Evolutionary conservation across 2,888 invertebrate species (phyloP).

Genomic region (Lysandra coridon): DNA sequence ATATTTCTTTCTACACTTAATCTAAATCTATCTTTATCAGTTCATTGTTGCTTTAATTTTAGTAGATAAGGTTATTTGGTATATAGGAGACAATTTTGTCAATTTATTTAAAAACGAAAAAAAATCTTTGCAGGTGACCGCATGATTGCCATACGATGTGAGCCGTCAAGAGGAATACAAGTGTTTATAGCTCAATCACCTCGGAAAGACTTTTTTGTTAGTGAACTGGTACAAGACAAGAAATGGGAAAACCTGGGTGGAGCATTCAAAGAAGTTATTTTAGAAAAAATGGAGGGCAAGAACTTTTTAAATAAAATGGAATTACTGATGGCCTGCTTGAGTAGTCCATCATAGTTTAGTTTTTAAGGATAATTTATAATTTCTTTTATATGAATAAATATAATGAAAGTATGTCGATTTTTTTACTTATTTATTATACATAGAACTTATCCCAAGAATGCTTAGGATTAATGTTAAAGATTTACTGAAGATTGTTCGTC

Average conservation of each 20-base stretch:
- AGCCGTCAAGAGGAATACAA: conserved; percentile 93
- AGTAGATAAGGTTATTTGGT: not conserved
- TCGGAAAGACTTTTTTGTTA: conserved; percentile 92
- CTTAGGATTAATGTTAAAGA: conserved; percentile 78
- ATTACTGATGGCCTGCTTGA: conserved; percentile 93
- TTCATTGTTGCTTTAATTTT: not conserved
- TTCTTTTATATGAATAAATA: conserved; percentile 42
- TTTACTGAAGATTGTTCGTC: conserved; percentile 79
- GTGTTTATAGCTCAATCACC: conserved; percentile 95
- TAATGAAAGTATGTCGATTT: conserved; percentile 49
- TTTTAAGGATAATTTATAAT: conserved; percentile 39
- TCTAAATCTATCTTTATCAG: not conserved
- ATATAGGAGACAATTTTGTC: not conserved
- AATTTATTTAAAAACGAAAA: not conserved
- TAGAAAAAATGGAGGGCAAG: conserved; percentile 97
- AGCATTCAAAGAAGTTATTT: conserved; percentile 91
- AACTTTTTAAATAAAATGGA: conserved; percentile 98
- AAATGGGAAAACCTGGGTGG: conserved; percentile 98
- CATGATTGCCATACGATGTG: conserved; percentile 94
- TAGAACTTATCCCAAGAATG: conserved; percentile 71
- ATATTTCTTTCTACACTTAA: conserved; percentile 22
- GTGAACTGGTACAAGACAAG: conserved; percentile 91
- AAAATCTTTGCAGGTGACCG: conserved; percentile 79
- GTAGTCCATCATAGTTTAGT: conserved; percentile 82
- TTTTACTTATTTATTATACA: conserved; percentile 63